These are phyloP conservation scores for Pocillopora meandrina DNA, from an alignment of 92 coral and sea anemone genomes.

Conservation along the genomic window DNA sequence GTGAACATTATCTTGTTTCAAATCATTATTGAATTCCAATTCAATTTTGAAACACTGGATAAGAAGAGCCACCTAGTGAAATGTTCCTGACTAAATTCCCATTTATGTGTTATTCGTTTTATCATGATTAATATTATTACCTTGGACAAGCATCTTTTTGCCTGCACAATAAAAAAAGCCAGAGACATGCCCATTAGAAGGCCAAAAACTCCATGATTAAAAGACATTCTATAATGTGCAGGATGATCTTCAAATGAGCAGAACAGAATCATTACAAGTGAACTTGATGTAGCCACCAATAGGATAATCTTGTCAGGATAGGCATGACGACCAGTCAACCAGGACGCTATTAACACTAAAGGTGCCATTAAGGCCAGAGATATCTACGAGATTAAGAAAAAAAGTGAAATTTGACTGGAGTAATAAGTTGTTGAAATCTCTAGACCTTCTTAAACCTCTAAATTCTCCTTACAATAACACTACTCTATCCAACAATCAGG, in stretches of 20 bases:
- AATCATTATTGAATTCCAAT: no score
- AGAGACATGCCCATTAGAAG: conserved; percentile 30
- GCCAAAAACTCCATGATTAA: conserved; percentile 42
- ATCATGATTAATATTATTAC: not conserved
- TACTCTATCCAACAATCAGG: no score
- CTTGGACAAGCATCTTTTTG: conserved; percentile 25
- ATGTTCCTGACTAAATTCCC: no score
- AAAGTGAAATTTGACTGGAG: not conserved
- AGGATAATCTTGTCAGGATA: conserved; percentile 38
- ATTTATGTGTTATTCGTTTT: no score
- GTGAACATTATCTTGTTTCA: no score
- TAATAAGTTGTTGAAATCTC: not conserved
- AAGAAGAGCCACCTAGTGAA: no score
- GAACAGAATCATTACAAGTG: conserved; percentile 45
- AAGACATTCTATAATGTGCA: conserved; percentile 38
- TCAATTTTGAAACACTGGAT: no score
- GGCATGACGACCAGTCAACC: conserved; percentile 28
- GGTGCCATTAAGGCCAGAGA: conserved; percentile 18
- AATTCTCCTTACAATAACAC: no score
- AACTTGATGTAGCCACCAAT: conserved; percentile 18
- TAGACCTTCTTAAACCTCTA: no score
- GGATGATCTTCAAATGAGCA: conserved; percentile 48
- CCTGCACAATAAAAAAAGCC: conserved; percentile 30
- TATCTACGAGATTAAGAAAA: conserved; percentile 5
- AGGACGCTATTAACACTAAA: conserved; percentile 17